A percentile compares a stretch with the other conserved stretches of the same genome.
These are phyloP conservation scores for Corythornis cristatus DNA, from an alignment of 2,113 vertebrate genomes.

Conservation along the genomic window DNA sequence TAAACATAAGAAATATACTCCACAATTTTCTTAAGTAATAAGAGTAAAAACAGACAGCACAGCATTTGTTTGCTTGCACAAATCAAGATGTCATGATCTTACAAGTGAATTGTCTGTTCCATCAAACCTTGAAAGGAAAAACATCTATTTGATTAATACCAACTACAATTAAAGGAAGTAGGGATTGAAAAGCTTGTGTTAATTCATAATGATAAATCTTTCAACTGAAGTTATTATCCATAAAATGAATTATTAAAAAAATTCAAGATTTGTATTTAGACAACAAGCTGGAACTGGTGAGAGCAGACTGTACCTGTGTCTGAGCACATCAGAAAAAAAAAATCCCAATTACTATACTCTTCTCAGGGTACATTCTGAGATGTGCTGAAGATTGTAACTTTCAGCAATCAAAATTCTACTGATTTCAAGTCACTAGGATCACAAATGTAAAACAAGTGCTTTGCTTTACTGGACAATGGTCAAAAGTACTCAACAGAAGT, in stretches of 20 bases:
- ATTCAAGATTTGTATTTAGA: background rate
- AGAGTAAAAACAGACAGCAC: background rate
- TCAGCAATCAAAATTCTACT: background rate
- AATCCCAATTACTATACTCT: background rate
- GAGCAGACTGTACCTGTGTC: background rate
- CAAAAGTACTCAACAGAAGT: background rate
- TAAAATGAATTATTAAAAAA: background rate
- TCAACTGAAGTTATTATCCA: background rate
- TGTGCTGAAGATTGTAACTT: background rate
- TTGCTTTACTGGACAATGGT: background rate
- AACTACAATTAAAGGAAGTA: background rate
- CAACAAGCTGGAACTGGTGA: background rate
- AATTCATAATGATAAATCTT: background rate
- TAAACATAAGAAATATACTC: background rate
- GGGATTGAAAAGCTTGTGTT: background rate
- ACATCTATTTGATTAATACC: background rate
- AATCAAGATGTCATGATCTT: background rate
- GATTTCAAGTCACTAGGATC: background rate
- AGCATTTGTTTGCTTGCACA: background rate
- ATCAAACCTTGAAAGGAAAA: background rate
- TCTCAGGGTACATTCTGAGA: background rate
- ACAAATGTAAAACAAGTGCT: background rate
- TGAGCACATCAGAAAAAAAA: background rate
- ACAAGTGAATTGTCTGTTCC: background rate
- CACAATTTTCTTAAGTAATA: background rate